These are phyloP conservation scores for Drosophila orena DNA, from an alignment of 1,140 invertebrate species.

Conservation along the genomic window DNA sequence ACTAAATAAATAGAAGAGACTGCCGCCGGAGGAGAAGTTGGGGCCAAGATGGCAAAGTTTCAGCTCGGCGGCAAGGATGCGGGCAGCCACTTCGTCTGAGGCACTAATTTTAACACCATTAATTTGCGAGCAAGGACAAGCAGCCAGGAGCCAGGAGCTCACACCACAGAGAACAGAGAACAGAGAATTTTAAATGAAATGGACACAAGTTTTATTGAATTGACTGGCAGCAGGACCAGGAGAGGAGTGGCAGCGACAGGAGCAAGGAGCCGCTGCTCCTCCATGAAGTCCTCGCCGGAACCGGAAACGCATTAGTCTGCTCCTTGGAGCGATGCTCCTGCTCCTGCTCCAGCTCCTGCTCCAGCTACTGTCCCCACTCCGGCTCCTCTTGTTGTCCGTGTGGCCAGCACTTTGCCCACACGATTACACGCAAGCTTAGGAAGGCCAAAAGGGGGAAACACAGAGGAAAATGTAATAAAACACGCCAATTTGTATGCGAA, in stretches of 20 bases:
- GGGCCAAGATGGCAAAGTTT: constrained; percentile 40
- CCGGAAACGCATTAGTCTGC: constrained; percentile 77
- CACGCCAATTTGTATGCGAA: background rate
- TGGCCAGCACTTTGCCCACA: constrained; percentile 45
- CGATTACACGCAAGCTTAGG: constrained; percentile 64
- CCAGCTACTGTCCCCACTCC: constrained; percentile 6
- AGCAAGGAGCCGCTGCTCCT: constrained; percentile 9
- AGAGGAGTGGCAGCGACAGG: background rate
- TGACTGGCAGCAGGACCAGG: constrained; percentile 43
- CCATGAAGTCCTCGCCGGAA: constrained; percentile 49
- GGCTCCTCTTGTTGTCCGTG: constrained; percentile 29
- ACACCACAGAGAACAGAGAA: constrained; percentile 43
- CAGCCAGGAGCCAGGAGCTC: background rate
- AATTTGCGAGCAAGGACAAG: constrained; percentile 55
- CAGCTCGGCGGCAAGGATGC: constrained; percentile 28
- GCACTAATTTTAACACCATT: constrained; percentile 81
- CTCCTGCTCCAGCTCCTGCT: constrained; percentile 6
- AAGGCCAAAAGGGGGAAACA: constrained; percentile 16
- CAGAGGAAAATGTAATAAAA: background rate
- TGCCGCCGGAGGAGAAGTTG: background rate
- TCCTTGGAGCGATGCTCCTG: constrained; percentile 30
- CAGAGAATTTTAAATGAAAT: constrained; percentile 83
- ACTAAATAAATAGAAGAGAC: constrained; percentile 70
- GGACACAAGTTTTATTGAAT: constrained; percentile 84
- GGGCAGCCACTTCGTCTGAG: constrained; percentile 47